phyloP scores from a whole-genome alignment of 2,888 invertebrate species.

The Lottia scabra region DNA sequence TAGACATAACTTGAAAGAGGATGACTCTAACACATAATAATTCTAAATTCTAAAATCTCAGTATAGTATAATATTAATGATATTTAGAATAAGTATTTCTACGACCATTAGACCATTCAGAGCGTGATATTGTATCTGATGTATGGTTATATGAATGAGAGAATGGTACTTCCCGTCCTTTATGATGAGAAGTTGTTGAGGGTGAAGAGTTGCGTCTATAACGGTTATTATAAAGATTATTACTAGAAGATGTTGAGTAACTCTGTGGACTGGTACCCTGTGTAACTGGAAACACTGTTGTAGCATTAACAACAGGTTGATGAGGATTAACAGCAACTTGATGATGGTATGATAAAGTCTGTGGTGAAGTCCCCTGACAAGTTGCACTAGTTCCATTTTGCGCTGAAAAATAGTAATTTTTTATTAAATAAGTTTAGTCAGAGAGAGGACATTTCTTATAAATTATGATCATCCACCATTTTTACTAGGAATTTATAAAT shows the following conservation, averaged over 20 bases:
- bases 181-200: neutral
- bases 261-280: neutral
- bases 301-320: neutral
- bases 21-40: no score
- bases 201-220: neutral
- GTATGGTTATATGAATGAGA: conserved; percentile 1
- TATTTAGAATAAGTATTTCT: neutral
- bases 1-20: no score
- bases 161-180: neutral
- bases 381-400: neutral
- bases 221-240: neutral
- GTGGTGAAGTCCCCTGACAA: neutral
- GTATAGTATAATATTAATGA: neutral
- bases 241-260: neutral
- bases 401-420: neutral
- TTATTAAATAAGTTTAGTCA: neutral
- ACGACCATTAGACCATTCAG: neutral
- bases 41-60: no score
- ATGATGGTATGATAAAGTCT: neutral
- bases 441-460: no score
- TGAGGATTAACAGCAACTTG: neutral
- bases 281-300: neutral
- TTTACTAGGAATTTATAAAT: no score
- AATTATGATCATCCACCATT: no score
- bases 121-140: neutral